Base-by-base conservation (phyloP, 2,113 vertebrate genomes). In the Hirundichthys speculiger region DNA sequence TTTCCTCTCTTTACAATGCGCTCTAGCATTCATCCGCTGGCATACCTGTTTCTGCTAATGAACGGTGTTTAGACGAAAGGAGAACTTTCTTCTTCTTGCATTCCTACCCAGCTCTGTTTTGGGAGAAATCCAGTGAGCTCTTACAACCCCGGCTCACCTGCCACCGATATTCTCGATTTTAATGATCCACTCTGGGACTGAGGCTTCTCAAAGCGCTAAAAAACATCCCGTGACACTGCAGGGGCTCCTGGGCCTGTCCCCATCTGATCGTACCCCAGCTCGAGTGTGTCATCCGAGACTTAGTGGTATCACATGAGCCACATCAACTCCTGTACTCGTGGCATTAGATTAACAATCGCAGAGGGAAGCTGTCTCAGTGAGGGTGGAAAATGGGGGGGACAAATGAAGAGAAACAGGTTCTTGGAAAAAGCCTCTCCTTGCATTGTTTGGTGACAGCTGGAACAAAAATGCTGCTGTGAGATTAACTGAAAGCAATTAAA, bases 161-260 rank as follows among this genome's bases (percentile, higher is more conserved):
- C 68, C 63, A 51, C 69, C 25, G 51, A 54, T 74, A 80, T 80
- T 75, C 80, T 85, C 72, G 48, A n/a, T 80, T 84, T 87, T 90
- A 90, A 90, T 84, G 83, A 90, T 86, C 84, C 88, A 84, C 86
- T 81, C 69, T 79, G 86, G 84, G 86, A 86, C 78, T 48, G 13
- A 25, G 71, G 65, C 79, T 81, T 84, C 85, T 55, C 2, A 68
- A 79, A 67, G 69, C 50, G 78, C 54, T 84, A 48, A 64, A 56
- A 77, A 82, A 79, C 76, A 62, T 76, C 62, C n/a, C 68, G 75
- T 18, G 73, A 34, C 68, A 82, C 72, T 71, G 55, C 68, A 10
- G 70, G 64, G 76, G 74, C 85, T 65, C 80, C 76, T 63, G 87
- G 80, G 85, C 61, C 67, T 41, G 69, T 65, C 74, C 65, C 73